Evolutionary conservation across 2,113 vertebrate species (phyloP).

Genomic region (Lampris incognitus): DNA sequence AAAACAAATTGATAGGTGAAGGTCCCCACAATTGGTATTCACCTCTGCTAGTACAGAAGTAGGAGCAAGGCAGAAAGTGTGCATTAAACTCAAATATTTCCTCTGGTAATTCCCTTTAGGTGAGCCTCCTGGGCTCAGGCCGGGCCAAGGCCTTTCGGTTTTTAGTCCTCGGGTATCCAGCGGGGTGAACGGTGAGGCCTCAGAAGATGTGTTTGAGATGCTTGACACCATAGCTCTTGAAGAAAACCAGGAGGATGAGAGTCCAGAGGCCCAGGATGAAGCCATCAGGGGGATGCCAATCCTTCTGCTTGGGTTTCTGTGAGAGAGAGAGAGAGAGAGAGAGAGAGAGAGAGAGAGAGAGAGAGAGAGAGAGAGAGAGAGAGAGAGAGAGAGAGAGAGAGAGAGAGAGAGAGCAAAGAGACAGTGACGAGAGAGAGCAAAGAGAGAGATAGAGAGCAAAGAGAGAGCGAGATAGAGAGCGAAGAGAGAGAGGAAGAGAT

Average conservation of each 20-base stretch:
- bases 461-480: background rate
- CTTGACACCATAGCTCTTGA: slow-evolving; percentile 95
- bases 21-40: too few relatives aligned
- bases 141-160: background rate
- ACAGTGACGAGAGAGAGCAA: background rate
- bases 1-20: too few relatives aligned
- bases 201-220: slow-evolving; percentile 98
- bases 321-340: background rate
- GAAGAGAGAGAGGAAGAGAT: too few relatives aligned
- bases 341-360: background rate
- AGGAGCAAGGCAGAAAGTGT: slow-evolving; percentile 15
- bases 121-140: too few relatives aligned
- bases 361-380: background rate
- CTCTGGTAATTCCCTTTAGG: background rate
- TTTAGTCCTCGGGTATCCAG: background rate
- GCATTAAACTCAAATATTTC: slow-evolving; percentile 11
- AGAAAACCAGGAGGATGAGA: slow-evolving; percentile 96
- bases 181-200: slow-evolving; percentile 26
- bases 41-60: background rate
- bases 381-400: background rate
- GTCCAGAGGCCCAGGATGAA: slow-evolving; percentile 98
- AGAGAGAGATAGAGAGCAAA: background rate
- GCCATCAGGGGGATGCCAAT: slow-evolving; percentile 98
- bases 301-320: slow-evolving; percentile 94
- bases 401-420: background rate